Evolutionary conservation across 2,797 vertebrate genomes (phyloP).

Genomic region (Arrhamphus sclerolepis): DNA sequence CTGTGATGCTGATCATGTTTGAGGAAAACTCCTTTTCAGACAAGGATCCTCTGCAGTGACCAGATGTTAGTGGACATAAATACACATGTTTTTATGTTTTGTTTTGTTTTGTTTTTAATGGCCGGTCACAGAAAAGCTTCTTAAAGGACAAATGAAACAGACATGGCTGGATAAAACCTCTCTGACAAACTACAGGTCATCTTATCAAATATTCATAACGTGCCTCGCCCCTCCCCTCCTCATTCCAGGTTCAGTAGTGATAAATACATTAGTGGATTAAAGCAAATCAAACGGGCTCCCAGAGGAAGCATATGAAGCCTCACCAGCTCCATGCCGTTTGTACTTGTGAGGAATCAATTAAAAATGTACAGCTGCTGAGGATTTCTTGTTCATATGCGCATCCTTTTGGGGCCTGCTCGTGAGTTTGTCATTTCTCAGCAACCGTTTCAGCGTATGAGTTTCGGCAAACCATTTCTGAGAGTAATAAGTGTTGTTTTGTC

Average conservation of each 20-base stretch:
- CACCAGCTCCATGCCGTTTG: constrained; percentile 78
- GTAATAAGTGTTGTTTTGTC: constrained; percentile 17
- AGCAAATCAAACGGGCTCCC: constrained; percentile 68
- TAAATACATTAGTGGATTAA: constrained; percentile 76
- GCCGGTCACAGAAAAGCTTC: constrained; percentile 13
- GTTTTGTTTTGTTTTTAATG: constrained; percentile 2
- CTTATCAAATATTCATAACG: constrained; percentile 72
- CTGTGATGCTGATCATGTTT: not conserved
- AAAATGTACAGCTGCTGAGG: constrained; percentile 78
- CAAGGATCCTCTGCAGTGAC: constrained; percentile 10
- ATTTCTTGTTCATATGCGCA: constrained; percentile 81
- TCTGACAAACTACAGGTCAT: constrained; percentile 45
- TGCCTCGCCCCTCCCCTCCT: constrained; percentile 46
- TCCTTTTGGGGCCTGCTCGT: constrained; percentile 41
- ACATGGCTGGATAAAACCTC: not conserved
- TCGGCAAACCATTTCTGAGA: no score
- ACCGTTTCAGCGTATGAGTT: no score
- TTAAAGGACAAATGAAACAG: constrained; percentile 11
- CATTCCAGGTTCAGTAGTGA: constrained; percentile 65
- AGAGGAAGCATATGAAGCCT: constrained; percentile 55
- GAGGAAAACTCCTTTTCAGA: no score
- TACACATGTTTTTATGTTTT: constrained; percentile 19
- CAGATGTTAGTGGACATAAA: constrained; percentile 28
- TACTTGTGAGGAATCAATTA: constrained; percentile 79
- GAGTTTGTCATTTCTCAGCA: constrained; percentile 27